Percentiles rank a stretch among this genome's conserved stretches.
Conservation (phyloP, 2,888 invertebrate species). For the Ennomos fuscantarius region DNA sequence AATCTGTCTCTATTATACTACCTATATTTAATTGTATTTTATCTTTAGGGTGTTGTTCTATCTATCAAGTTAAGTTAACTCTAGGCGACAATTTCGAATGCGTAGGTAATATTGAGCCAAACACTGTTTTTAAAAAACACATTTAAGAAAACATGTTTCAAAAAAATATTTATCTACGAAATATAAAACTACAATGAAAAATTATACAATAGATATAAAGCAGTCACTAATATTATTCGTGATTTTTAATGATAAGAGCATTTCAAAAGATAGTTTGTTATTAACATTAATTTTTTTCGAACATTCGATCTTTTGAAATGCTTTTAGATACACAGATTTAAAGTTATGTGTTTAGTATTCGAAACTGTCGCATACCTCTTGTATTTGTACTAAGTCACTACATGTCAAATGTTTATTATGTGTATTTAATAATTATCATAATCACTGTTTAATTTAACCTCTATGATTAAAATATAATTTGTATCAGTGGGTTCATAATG, state of each 20-base stretch:
- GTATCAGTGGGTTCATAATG: slow-evolving; percentile 61
- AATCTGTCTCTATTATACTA: slow-evolving; percentile 45
- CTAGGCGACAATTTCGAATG: slow-evolving; percentile 47
- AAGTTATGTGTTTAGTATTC: background rate
- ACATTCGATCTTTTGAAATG: no score
- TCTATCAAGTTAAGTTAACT: slow-evolving; percentile 42
- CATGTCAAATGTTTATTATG: background rate
- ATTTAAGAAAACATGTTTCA: no score
- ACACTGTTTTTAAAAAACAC: slow-evolving; percentile 3
- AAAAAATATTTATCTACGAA: no score
- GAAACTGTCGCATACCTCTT: slow-evolving; percentile 46
- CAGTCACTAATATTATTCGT: no score
- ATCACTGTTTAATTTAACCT: slow-evolving; percentile 38
- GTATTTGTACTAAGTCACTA: slow-evolving; percentile 41
- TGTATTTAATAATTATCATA: slow-evolving; percentile 36
- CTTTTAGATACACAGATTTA: no score
- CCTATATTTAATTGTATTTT: slow-evolving; percentile 46
- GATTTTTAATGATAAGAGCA: no score
- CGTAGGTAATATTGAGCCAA: slow-evolving; percentile 9
- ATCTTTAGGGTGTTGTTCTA: slow-evolving; percentile 46
- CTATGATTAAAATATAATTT: slow-evolving; percentile 50
- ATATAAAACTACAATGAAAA: no score
- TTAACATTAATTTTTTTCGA: no score
- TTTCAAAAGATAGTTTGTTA: no score
- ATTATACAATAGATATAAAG: no score